phyloP scores from a whole-genome alignment of 2,888 invertebrate species.

The Dicyrtoma fusca region DNA sequence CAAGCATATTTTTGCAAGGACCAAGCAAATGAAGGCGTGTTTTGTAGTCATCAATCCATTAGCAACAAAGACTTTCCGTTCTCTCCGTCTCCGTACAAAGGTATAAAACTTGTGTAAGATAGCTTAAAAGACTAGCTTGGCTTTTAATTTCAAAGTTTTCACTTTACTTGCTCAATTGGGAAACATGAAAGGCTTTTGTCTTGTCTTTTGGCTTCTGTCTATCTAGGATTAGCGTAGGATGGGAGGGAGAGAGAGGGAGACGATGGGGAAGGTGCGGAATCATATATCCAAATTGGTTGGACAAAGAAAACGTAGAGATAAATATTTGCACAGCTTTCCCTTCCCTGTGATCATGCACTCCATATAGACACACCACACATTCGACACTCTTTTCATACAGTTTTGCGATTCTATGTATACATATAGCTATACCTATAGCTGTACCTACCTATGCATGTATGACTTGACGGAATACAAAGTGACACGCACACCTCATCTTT shows the following conservation, averaged over 20 bases:
- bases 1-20: too few species aligned
- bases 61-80: neutral
- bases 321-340: constrained; percentile 22
- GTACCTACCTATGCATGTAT: too few species aligned
- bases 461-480: too few species aligned
- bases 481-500: too few species aligned
- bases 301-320: constrained; percentile 21
- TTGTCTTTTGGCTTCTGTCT: neutral
- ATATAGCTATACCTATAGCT: too few species aligned
- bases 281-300: neutral
- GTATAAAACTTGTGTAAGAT: neutral
- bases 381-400: too few species aligned
- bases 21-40: neutral
- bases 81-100: neutral
- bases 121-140: neutral
- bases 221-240: neutral
- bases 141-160: constrained; percentile 7
- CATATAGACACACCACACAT: neutral
- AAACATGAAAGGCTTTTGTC: neutral
- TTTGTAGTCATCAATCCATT: neutral
- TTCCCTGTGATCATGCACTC: neutral
- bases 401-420: too few species aligned
- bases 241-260: neutral
- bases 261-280: constrained; percentile 10
- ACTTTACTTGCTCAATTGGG: neutral